Percentiles rank a stretch among this genome's conserved stretches.
phyloP scores from a whole-genome alignment of 2,888 invertebrate species.

The Lasioglossum morio region DNA sequence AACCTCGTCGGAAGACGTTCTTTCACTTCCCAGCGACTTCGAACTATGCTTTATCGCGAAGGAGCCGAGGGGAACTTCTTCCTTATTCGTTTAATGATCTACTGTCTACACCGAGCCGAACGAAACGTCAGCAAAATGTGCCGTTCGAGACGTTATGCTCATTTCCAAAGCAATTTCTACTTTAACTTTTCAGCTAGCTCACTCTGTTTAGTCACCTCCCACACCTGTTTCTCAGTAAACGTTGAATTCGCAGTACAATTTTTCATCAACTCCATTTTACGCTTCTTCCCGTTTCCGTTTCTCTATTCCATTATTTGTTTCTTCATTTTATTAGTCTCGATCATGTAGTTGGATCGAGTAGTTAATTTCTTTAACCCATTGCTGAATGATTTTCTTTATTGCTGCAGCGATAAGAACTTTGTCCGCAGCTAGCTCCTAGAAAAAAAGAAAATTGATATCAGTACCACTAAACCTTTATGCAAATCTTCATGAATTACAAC shows the following conservation, averaged over 20 bases:
- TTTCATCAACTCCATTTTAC: not conserved
- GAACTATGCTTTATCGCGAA: constrained; percentile 15
- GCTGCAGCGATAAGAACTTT: not conserved
- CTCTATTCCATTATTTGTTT: no score
- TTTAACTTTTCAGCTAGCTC: not conserved
- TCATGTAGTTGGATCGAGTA: not conserved
- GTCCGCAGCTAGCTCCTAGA: not conserved
- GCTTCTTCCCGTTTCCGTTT: not conserved
- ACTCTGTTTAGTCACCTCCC: not conserved
- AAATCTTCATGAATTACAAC: not conserved
- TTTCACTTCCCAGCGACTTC: constrained; percentile 41
- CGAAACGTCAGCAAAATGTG: constrained; percentile 36
- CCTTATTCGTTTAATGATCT: constrained; percentile 54
- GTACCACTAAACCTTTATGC: no score
- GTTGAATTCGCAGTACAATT: not conserved
- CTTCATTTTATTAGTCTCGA: no score
- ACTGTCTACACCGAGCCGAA: not conserved
- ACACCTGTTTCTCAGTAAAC: not conserved
- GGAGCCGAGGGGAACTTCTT: constrained; percentile 40
- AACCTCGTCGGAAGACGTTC: constrained; percentile 41
- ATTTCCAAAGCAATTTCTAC: not conserved
- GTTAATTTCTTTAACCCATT: not conserved
- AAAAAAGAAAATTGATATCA: not conserved
- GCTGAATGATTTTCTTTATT: not conserved
- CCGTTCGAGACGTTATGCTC: constrained; percentile 22